Evolutionary conservation across 1,140 invertebrate species (phyloP).

Genomic region (Diploscapter pachys): DNA sequence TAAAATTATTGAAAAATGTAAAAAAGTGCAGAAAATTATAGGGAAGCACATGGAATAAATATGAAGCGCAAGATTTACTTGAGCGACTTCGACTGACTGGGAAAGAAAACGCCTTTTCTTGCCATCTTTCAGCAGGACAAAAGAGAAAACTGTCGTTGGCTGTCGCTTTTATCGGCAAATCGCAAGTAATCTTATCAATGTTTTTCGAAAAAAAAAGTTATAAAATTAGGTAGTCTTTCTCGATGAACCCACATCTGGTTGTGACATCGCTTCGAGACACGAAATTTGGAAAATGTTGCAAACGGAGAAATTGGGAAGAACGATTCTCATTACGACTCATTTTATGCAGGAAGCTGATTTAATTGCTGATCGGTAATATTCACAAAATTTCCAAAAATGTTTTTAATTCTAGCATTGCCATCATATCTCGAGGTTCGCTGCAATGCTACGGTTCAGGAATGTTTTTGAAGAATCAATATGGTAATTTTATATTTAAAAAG

Average conservation of each 20-base stretch:
- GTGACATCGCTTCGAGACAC: slow-evolving; percentile 65
- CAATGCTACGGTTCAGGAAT: slow-evolving; percentile 68
- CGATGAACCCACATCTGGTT: slow-evolving; percentile 67
- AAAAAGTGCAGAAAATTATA: slow-evolving; percentile 20
- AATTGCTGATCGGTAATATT: slow-evolving; percentile 1
- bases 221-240: slow-evolving; percentile 60
- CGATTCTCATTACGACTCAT: slow-evolving; percentile 71
- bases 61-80: slow-evolving; percentile 38
- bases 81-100: slow-evolving; percentile 57
- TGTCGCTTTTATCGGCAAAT: slow-evolving; percentile 71
- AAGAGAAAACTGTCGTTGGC: slow-evolving; percentile 79
- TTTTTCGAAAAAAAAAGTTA: slow-evolving; percentile 37
- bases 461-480: slow-evolving; percentile 68
- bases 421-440: slow-evolving; percentile 66
- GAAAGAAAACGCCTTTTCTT: slow-evolving; percentile 68
- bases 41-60: slow-evolving; percentile 22
- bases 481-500: slow-evolving; percentile 37
- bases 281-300: slow-evolving; percentile 62
- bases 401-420: slow-evolving; percentile 65
- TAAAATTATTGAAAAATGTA: slow-evolving; percentile 66
- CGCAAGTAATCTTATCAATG: slow-evolving; percentile 42
- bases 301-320: slow-evolving; percentile 58
- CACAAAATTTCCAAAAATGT: background rate
- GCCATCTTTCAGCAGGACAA: slow-evolving; percentile 74
- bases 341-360: slow-evolving; percentile 65